Conservation (phyloP, 2,797 vertebrate genomes). For the Sebastes wilsoni region DNA sequence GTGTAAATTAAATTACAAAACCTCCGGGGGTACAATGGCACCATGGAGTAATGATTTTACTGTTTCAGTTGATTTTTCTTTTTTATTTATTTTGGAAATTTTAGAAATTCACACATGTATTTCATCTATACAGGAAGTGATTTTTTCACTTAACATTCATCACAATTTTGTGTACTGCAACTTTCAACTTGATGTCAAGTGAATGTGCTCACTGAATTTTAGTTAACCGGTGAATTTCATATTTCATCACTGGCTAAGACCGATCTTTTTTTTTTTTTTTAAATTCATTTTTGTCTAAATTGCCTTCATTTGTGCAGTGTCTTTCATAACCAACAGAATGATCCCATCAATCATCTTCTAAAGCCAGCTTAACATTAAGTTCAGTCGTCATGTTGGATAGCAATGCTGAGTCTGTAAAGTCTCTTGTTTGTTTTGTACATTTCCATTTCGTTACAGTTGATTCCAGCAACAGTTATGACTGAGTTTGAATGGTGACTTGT, state of each 20-base stretch:
- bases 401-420: conserved; percentile 64
- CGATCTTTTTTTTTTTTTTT: background rate
- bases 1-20: conserved; percentile 80
- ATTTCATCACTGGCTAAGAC: conserved; percentile 41
- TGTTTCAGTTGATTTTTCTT: conserved; percentile 35
- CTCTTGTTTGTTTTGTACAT: conserved; percentile 66
- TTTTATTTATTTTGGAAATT: conserved; percentile 72
- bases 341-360: conserved; percentile 41
- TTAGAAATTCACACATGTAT: conserved; percentile 54
- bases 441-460: conserved; percentile 62
- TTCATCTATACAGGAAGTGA: conserved; percentile 52
- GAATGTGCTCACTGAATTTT: conserved; percentile 64
- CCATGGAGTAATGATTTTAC: conserved; percentile 70
- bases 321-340: conserved; percentile 34
- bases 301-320: conserved; percentile 43
- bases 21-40: conserved; percentile 71
- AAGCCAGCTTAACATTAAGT: conserved; percentile 69
- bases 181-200: conserved; percentile 69
- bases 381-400: conserved; percentile 63
- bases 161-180: conserved; percentile 46
- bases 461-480: conserved; percentile 59
- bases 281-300: conserved; percentile 34
- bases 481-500: conserved; percentile 81
- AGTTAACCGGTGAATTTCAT: conserved; percentile 46
- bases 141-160: conserved; percentile 46